Conservation (phyloP, 2,113 vertebrate genomes). For the Perca fluviatilis region DNA sequence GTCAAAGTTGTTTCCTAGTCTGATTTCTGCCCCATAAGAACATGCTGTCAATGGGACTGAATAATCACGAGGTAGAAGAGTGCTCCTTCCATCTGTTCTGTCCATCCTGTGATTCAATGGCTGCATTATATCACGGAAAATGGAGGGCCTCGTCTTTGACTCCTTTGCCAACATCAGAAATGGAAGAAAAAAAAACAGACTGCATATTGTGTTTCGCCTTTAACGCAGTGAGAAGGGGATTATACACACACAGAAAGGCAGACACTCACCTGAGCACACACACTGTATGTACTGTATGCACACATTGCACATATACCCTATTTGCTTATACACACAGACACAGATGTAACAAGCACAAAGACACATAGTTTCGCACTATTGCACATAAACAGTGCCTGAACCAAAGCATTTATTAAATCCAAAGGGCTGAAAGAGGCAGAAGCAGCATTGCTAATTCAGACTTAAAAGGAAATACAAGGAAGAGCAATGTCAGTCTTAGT, state of each 20-base stretch:
- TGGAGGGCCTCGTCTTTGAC: conserved; percentile 60
- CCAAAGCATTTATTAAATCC: conserved; percentile 54
- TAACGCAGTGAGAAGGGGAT: conserved; percentile 6
- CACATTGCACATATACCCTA: not conserved
- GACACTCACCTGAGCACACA: conserved; percentile 21
- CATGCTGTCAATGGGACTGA: conserved; percentile 35
- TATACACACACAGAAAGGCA: conserved; percentile 21
- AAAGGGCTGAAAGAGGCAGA: conserved; percentile 43
- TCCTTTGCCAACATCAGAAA: conserved; percentile 36
- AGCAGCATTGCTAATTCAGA: conserved; percentile 57
- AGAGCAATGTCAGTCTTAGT: conserved; percentile 57
- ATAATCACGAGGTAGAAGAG: conserved; percentile 25
- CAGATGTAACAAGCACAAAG: not conserved
- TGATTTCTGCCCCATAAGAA: conserved; percentile 28
- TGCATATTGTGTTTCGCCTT: conserved; percentile 5
- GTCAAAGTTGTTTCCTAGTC: conserved; percentile 44
- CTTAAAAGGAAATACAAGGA: conserved; percentile 63
- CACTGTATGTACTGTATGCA: not conserved
- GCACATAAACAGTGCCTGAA: conserved; percentile 24
- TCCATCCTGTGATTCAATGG: conserved; percentile 45
- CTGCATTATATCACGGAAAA: conserved; percentile 49
- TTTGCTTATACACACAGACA: not conserved
- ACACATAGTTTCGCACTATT: conserved; percentile 16
- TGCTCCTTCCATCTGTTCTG: conserved; percentile 9
- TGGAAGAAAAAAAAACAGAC: conserved; percentile 3